Base-by-base conservation (phyloP, 2,113 vertebrate species). In the Corvus cornix region DNA sequence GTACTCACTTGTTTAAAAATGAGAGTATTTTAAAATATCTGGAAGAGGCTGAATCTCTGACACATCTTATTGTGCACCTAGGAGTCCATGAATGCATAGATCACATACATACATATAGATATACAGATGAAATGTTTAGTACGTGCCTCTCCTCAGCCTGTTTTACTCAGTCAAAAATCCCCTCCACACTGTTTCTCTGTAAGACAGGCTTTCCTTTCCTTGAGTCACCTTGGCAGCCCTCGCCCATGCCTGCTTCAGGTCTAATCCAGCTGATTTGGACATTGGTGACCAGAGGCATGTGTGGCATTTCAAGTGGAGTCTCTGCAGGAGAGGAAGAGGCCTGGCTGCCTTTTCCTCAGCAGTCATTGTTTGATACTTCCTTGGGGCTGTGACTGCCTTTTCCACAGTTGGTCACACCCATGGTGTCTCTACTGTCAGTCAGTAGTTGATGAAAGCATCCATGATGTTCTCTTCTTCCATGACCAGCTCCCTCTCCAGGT, bases 211-310 rank as follows among this genome's bases (percentile, higher is more conserved):
- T 94, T 75, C 35, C 52, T 44, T 81, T 64, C 39, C n/a, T 75
- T 63, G 39, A 67, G 62, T 72, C 56, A 48, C 35, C 30, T 75
- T 76, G 70, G 82, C 62, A 87, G 70, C 37, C 60, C 33, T 78
- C 0, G 0, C 52, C 44, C 0, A 0, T 72, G 53, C 49, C 60
- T 39, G 33, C 70, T 79, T 28, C 66, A 69, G 31, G n/a, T 53
- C 4, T 7, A 68, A 55, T 86, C 35, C 52, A 13, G 69, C 44
- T 75, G 52, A 60, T 27, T 68, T 78, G 81, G 26, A 64, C 30
- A 18, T 2, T 63, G 74, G 77, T 89, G 74, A 72, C 49, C 78
- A 90, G 78, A 85, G 62, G 20, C 58, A 24, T 0, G 0, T 3
- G 1, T n/a, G 62, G 44, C 44, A 33, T 51, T 90, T 58, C 49